Evolutionary conservation across 1,140 invertebrate genomes (phyloP), one percentile per base, ranked within the genome.

Genomic region (Drosophila murphyi): DNA sequence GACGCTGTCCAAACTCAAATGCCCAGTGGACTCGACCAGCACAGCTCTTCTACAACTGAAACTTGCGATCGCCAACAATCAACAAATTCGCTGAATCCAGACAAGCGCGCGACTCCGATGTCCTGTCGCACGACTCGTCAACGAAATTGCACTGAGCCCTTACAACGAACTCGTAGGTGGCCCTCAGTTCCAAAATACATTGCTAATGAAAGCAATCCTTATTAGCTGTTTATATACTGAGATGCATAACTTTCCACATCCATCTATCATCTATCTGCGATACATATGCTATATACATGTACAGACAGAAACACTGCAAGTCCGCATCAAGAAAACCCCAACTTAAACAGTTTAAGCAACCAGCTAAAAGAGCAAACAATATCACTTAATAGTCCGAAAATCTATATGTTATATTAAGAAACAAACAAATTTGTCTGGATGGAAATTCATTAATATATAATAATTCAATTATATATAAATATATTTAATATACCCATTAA

Each of bases 101-200:
- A 61, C 51, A 62, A 72, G 77, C 77, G 75, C 80, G 78, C 77
- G 88, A 76, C 87, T 78, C 63, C 62, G 63, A 81, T 83, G 69
- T 74, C 73, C 56, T 63, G 87, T 77, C 87, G 87, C 82, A 87
- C 83, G 86, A 88, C 86, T 73, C 65, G 74, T 69, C 63, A 73
- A 20, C 56, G 50, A 78, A 69, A 82, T 72, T 60, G 48, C 60
- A 76, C 68, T 72, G 72, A 74, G 51, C 39, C 43, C 59, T 81
- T 89, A 82, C 67, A 55, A 7, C 47, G 78, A 89, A 82, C 75
- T 80, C 72, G 51, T 59, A 56, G 78, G 85, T 59, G 78, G 62
- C 75, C 68, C 59, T 63, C 68, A 69, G 87, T 78, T 59, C 47
- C n/a, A 61, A 57, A 39, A 39, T 55, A 54, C 68, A 78, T 90